Evolutionary conservation across 2,113 vertebrate species (phyloP), one percentile per base, ranked within the genome.

Genomic region (Hemichromis elongatus): DNA sequence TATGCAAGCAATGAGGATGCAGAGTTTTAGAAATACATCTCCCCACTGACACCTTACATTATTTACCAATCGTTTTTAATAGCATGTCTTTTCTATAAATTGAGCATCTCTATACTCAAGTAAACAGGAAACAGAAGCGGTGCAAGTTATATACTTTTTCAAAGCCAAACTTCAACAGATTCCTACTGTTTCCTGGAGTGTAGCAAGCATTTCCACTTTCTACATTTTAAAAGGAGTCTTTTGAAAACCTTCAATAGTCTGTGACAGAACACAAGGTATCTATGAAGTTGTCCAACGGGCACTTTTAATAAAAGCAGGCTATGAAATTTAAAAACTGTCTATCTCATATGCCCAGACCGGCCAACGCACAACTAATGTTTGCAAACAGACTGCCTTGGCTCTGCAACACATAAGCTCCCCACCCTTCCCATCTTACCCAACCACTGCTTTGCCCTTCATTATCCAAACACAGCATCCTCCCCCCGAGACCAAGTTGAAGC

Each of bases 231-330:
- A 37, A 87, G n/a, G 33, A 80, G 77, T 52, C 45, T 86, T 88
- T 81, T 81, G 59, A 78, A 81, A 80, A 57, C 50, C 54, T 83
- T 80, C 47, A 83, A 90, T 68, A 87, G 70, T 81, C 79, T 52
- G 57, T 89, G 84, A 70, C 79, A 80, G 81, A 90, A 78, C 80
- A 90, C 77, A 40, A 56, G 80, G 55, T n/a, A 73, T 40, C 81
- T 9, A 83, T 77, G 77, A 86, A 52, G 28, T 55, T 81, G 87
- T 79, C 40, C 88, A 93, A 93, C 79, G 84, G 84, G 86, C 54
- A 88, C 85, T 90, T 92, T 73, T 53, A 90, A 87, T 80, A 90
- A 86, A 86, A 93, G 91, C n/a, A 61, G 77, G 80, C 77, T 89
- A 63, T 89, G 84, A 91, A 92, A 92, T 86, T 57, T 54, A 79